These are phyloP conservation scores for Lontra canadensis DNA, from an alignment of 2,113 vertebrate genomes.

Conservation along the genomic window DNA sequence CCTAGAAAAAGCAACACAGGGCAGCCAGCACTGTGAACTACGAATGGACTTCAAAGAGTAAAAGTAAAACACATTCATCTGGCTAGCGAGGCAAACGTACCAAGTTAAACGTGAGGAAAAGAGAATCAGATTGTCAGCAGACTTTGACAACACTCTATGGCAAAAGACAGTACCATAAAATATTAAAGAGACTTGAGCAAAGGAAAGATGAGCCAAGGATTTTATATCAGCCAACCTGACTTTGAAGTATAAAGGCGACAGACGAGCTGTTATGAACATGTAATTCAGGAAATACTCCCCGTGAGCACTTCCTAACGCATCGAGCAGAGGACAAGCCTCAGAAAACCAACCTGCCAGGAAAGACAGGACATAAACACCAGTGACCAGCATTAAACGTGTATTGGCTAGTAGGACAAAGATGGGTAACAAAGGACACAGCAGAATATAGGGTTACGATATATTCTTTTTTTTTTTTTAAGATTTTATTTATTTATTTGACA, in stretches of 20 bases:
- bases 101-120: neutral
- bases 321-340: neutral
- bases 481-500: too few relatives aligned
- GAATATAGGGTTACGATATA: neutral
- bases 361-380: neutral
- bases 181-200: neutral
- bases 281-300: neutral
- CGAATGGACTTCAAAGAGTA: neutral
- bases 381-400: neutral
- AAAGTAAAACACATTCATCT: neutral
- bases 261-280: neutral
- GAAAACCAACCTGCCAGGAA: neutral
- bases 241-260: neutral
- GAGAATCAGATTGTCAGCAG: neutral
- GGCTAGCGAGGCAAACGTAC: neutral
- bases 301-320: neutral
- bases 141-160: neutral
- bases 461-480: neutral
- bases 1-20: neutral
- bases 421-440: neutral
- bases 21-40: neutral
- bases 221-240: neutral
- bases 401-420: neutral
- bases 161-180: slow-evolving; percentile 31
- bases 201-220: neutral